Evolutionary conservation across 2,888 invertebrate species (phyloP).

Genomic region (Venusia cambrica): DNA sequence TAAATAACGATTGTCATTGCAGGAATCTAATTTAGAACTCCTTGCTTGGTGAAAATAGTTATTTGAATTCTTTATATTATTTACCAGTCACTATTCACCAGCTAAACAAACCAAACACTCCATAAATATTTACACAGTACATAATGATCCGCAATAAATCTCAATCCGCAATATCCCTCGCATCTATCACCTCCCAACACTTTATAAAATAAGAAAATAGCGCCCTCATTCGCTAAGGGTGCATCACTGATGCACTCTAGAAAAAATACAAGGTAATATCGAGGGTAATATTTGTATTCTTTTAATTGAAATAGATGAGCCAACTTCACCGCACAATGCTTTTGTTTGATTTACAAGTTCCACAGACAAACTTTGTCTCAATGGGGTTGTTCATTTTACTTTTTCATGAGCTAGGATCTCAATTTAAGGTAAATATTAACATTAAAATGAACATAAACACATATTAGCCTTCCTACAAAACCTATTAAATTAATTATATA

Average conservation of each 20-base stretch:
- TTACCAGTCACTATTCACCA: conserved; percentile 8
- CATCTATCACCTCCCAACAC: conserved; percentile 55
- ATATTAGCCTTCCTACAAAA: too few relatives aligned
- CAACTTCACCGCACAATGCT: conserved; percentile 31
- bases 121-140: conserved; percentile 30
- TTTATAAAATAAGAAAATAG: conserved; percentile 50
- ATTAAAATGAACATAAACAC: too few relatives aligned
- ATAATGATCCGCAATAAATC: conserved; percentile 49
- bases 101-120: conserved; percentile 23
- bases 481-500: too few relatives aligned
- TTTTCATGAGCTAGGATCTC: too few relatives aligned
- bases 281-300: conserved; percentile 31
- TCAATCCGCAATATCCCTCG: conserved; percentile 55
- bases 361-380: conserved; percentile 11
- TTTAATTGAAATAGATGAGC: conserved; percentile 24
- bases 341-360: conserved; percentile 15
- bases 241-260: conserved; percentile 62
- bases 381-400: background rate
- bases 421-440: too few relatives aligned
- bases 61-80: too few relatives aligned
- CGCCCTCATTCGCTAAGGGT: conserved; percentile 52
- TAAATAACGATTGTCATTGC: too few relatives aligned
- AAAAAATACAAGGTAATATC: conserved; percentile 44
- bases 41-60: too few relatives aligned
- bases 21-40: too few relatives aligned